Conservation (phyloP, 2,888 invertebrate genomes). For the Microctonus hyperodae region DNA sequence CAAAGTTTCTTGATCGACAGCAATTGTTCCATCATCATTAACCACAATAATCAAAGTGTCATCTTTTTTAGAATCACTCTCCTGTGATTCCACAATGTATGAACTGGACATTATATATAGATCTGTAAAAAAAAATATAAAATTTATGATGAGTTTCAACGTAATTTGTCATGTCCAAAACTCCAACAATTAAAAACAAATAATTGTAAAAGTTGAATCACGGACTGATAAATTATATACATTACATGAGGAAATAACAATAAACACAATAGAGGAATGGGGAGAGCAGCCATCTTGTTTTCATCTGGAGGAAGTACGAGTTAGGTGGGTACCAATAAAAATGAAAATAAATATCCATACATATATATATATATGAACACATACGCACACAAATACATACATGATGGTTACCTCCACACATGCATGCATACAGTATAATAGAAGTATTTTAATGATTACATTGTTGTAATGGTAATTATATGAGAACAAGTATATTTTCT, state of each 20-base stretch:
- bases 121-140: constrained; percentile 28
- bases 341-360: constrained; percentile 4
- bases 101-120: constrained; percentile 57
- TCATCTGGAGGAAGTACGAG: constrained; percentile 34
- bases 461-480: neutral
- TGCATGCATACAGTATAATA: constrained; percentile 11
- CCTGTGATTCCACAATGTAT: constrained; percentile 55
- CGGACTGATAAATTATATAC: constrained; percentile 2
- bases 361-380: too few relatives aligned
- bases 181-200: neutral
- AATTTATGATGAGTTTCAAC: neutral
- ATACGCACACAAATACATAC: too few relatives aligned
- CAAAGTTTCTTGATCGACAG: constrained; percentile 81
- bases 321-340: constrained; percentile 12
- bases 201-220: neutral
- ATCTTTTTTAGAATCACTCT: constrained; percentile 62
- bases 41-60: constrained; percentile 84
- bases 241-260: constrained; percentile 33
- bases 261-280: constrained; percentile 50
- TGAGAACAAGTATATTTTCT: neutral
- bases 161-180: neutral
- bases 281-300: constrained; percentile 52
- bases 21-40: constrained; percentile 84
- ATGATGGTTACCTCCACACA: too few relatives aligned
- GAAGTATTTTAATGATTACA: constrained; percentile 5